Percentiles rank a stretch among this genome's conserved stretches.
Conservation (phyloP, 2,888 invertebrate genomes). For the Cosmopolites sordidus region DNA sequence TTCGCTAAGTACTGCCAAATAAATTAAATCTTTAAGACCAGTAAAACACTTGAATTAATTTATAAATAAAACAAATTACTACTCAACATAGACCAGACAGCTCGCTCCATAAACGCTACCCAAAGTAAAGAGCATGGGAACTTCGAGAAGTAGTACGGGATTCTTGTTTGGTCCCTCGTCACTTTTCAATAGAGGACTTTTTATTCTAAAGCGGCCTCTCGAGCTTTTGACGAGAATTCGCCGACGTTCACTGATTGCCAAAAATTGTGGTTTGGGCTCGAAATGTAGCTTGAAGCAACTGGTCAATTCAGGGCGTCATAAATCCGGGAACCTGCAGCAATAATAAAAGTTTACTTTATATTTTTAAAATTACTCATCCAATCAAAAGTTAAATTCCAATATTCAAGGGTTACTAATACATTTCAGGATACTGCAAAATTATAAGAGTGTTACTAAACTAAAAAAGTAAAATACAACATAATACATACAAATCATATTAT, state of each 20-base stretch:
- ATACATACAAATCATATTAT: no score
- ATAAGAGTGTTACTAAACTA: no score
- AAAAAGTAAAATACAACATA: no score
- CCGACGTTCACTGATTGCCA: slow-evolving; percentile 39
- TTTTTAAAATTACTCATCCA: no score
- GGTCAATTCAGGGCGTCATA: slow-evolving; percentile 66
- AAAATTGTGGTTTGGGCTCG: slow-evolving; percentile 43
- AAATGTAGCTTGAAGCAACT: slow-evolving; percentile 45
- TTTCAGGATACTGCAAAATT: no score
- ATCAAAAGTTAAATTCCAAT: no score
- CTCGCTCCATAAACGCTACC: slow-evolving; percentile 66
- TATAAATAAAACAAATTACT: neutral
- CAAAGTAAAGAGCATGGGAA: slow-evolving; percentile 60
- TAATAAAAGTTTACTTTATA: no score
- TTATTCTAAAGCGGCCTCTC: slow-evolving; percentile 53
- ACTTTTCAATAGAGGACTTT: slow-evolving; percentile 35
- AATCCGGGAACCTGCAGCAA: slow-evolving; percentile 66
- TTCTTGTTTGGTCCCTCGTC: slow-evolving; percentile 30
- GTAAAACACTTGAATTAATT: no score
- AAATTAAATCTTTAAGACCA: no score
- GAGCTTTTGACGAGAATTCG: slow-evolving; percentile 5
- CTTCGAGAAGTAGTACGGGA: slow-evolving; percentile 53
- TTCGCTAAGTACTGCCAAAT: no score
- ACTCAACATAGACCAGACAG: slow-evolving; percentile 63
- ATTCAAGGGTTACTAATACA: no score